Percentiles rank a stretch among this genome's conserved stretches.
These are phyloP conservation scores for Gymnoscopelus braueri DNA, from an alignment of 2,797 vertebrate species.

Conservation along the genomic window DNA sequence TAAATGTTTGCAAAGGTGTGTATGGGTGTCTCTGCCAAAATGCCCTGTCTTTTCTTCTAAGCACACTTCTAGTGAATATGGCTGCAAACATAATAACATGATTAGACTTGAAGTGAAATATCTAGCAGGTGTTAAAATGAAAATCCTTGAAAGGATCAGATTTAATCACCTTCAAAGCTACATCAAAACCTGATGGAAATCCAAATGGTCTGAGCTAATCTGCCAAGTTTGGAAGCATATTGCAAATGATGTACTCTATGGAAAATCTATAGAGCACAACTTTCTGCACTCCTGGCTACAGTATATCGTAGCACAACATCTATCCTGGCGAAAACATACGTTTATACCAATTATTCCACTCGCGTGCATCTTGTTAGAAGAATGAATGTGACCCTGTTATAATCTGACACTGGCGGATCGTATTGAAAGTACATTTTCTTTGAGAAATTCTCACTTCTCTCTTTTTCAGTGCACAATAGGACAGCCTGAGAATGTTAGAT, in stretches of 20 bases:
- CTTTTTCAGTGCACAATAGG: slow-evolving; percentile 37
- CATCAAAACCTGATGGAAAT: background rate
- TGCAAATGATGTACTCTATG: too few relatives aligned
- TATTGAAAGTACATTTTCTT: slow-evolving; percentile 60
- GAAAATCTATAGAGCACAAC: background rate
- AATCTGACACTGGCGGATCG: slow-evolving; percentile 48
- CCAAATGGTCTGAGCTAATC: too few relatives aligned
- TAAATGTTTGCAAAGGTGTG: too few relatives aligned
- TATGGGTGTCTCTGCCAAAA: too few relatives aligned
- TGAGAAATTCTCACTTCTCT: slow-evolving; percentile 67
- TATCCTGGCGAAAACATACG: background rate
- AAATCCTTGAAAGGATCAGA: background rate
- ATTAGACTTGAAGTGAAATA: too few relatives aligned
- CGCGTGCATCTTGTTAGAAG: slow-evolving; percentile 8
- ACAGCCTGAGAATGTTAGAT: slow-evolving; percentile 62
- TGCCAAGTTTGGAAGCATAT: too few relatives aligned
- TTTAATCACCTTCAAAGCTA: background rate
- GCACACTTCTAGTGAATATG: too few relatives aligned
- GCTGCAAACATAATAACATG: too few relatives aligned
- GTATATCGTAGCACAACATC: background rate
- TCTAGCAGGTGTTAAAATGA: background rate
- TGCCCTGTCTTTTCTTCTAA: too few relatives aligned
- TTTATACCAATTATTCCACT: background rate
- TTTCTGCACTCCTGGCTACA: background rate
- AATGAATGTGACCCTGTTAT: slow-evolving; percentile 58